Evolutionary conservation across 35 echinoderm and acorn worm species (phyloP), one percentile per base, ranked within the genome.

Genomic region (Strongylocentrotus purpuratus): DNA sequence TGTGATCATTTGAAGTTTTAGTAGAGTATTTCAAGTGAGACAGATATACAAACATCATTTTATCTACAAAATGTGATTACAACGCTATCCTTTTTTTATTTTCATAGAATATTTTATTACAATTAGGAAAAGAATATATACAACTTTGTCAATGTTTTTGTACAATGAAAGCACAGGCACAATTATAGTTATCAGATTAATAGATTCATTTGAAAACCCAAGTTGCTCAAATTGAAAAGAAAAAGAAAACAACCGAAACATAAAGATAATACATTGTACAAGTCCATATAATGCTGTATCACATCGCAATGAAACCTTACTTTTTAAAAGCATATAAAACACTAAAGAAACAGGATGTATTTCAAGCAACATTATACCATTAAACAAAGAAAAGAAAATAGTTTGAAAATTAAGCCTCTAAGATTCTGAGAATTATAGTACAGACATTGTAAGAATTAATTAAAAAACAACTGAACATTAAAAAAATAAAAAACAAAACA

Each of bases 91-190:
- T 17, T 33, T 18, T 89, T 35, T 45, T 88, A 18, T 45, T 89
- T 46, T 89, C 45, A 89, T 89, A 89, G 87, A 89, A 89, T 89
- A 89, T 89, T 89, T 89, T 89, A 89, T 89, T 89, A 89, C 65
- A 78, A 78, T 89, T 33, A 89, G 87, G 87, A 89, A 89, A 89
- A 89, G 87, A 89, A 89, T 89, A 89, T 89, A 46, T 89, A 89
- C 87, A 89, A 45, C 87, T 46, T 46, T 89, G 18, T 89, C 4
- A 15, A 18, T 89, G 87, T 89, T 45, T 45, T 89, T 33, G 33
- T 89, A 89, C 87, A 89, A 45, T 89, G 87, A 89, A 89, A 89
- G 87, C 87, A 89, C 87, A 89, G 87, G 32, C n/a, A 89, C 41
- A 78, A 59, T 59, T 59, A 7, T 78, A 78, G 65, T 78, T 22